Evolutionary conservation across 2,113 vertebrate species (phyloP).

Genomic region (Numida meleagris): DNA sequence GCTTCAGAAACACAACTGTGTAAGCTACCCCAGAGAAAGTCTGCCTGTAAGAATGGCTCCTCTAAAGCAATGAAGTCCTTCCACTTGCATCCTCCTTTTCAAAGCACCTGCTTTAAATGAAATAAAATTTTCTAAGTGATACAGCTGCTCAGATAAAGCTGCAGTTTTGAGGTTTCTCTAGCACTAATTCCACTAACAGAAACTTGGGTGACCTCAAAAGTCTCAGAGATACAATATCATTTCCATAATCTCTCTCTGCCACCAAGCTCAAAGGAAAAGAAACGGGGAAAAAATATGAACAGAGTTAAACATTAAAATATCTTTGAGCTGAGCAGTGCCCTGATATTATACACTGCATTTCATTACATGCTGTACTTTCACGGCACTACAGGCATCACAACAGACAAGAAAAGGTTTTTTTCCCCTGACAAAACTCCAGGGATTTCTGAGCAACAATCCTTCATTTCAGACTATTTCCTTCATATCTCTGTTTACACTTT

Average conservation of each 20-base stretch:
- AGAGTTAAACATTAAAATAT: neutral
- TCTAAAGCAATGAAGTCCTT: neutral
- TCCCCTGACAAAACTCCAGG: too few relatives aligned
- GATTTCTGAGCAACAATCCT: neutral
- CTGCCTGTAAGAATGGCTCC: neutral
- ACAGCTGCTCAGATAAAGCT: neutral
- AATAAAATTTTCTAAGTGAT: neutral
- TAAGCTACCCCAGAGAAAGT: neutral
- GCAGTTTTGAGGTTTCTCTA: neutral
- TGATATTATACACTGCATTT: neutral
- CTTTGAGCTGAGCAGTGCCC: neutral
- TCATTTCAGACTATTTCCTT: neutral
- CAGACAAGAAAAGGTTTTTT: rapidly evolving
- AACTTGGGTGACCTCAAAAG: neutral
- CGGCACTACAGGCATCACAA: neutral
- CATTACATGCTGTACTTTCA: neutral
- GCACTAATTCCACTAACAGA: neutral
- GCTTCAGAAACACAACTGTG: neutral
- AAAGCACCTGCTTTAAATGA: neutral
- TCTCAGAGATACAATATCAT: neutral
- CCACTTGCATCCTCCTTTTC: neutral
- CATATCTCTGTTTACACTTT: neutral
- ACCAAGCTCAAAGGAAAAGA: neutral
- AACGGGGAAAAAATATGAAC: rapidly evolving
- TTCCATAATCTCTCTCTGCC: neutral